Conservation (phyloP, 2,888 invertebrate species). For the Sphaerophoria rueppellii region DNA sequence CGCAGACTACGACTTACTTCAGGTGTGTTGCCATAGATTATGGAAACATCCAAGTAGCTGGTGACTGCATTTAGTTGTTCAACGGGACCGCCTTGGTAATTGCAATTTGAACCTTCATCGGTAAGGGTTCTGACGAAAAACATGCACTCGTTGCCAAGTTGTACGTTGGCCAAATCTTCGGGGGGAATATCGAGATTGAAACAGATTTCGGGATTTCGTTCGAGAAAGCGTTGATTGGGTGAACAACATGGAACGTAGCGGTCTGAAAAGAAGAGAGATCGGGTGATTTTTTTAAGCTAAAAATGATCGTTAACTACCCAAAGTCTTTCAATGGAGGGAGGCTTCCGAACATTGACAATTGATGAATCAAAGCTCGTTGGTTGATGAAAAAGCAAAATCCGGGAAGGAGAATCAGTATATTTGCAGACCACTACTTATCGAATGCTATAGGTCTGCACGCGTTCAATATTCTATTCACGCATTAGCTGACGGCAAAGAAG, state of each 20-base stretch:
- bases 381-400: no score
- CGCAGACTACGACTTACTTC: constrained; percentile 86
- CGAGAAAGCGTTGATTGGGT: constrained; percentile 84
- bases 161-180: neutral
- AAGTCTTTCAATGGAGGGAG: no score
- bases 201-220: constrained; percentile 76
- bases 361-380: no score
- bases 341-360: no score
- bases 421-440: no score
- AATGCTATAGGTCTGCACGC: no score
- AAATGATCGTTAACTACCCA: no score
- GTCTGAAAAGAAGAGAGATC: constrained; percentile 79
- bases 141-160: constrained; percentile 84
- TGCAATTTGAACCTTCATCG: constrained; percentile 86
- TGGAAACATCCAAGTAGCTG: constrained; percentile 87
- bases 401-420: no score
- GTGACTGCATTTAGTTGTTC: constrained; percentile 85
- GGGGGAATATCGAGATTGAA: constrained; percentile 24
- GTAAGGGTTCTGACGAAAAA: constrained; percentile 87
- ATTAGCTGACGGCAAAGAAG: no score
- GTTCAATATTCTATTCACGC: no score
- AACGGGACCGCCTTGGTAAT: constrained; percentile 83
- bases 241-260: constrained; percentile 86
- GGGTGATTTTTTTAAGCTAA: no score
- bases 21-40: constrained; percentile 90